A percentile compares a stretch with the other conserved stretches of the same genome.
Conservation (phyloP, 2,888 invertebrate species). For the Aelia acuminata region DNA sequence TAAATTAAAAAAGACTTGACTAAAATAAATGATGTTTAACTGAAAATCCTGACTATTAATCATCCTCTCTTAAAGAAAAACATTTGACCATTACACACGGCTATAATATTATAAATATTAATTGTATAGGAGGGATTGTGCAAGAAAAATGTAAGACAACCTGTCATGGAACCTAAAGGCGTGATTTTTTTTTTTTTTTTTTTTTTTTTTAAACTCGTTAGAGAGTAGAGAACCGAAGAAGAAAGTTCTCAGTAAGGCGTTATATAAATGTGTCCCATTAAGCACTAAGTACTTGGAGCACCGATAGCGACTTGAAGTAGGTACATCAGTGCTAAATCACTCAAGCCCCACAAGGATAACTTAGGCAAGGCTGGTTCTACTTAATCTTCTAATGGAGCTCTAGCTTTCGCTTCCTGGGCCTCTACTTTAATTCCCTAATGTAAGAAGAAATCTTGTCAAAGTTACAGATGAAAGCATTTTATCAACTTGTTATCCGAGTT, state of each 20-base stretch:
- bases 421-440: not conserved
- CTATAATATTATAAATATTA: too few species aligned
- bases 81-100: too few species aligned
- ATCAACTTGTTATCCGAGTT: too few species aligned
- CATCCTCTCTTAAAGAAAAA: too few species aligned
- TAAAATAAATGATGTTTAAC: too few species aligned
- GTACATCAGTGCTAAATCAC: not conserved
- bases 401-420: not conserved
- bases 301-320: constrained; percentile 24
- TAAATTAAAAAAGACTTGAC: too few species aligned
- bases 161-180: not conserved
- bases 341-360: not conserved
- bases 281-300: not conserved
- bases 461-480: not conserved
- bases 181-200: too few species aligned
- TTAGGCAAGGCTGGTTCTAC: not conserved
- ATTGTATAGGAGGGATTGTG: too few species aligned
- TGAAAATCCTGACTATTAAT: too few species aligned
- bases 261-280: not conserved
- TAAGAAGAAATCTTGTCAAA: not conserved
- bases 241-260: constrained; percentile 11
- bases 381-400: not conserved
- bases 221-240: not conserved
- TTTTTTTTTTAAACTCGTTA: constrained; percentile 2
- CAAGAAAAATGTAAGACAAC: too few species aligned